Conservation (phyloP, 2,888 invertebrate genomes). For the Cataglyphis cursor region DNA sequence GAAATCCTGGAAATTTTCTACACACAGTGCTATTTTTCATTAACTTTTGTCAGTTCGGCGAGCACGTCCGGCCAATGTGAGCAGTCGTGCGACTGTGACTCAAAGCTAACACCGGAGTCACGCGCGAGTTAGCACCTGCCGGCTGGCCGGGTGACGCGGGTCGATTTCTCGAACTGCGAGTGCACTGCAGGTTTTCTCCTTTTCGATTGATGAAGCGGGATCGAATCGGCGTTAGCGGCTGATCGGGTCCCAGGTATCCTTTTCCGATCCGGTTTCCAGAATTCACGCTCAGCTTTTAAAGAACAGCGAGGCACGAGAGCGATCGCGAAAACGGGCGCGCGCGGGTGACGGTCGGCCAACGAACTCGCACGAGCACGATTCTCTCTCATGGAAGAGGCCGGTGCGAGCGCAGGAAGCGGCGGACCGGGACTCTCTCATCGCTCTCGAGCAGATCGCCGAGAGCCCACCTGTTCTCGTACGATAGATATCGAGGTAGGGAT, state of each 20-base stretch:
- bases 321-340: constrained; percentile 40
- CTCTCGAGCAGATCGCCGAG: constrained; percentile 49
- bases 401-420: constrained; percentile 75
- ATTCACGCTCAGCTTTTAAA: background rate
- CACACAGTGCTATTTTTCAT: constrained; percentile 19
- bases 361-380: constrained; percentile 80
- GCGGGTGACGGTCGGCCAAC: constrained; percentile 81
- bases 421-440: constrained; percentile 75
- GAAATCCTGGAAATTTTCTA: background rate
- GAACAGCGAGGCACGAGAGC: constrained; percentile 6
- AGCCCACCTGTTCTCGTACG: constrained; percentile 73
- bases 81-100: constrained; percentile 52
- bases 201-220: background rate
- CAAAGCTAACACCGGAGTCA: constrained; percentile 73
- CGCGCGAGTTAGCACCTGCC: constrained; percentile 75
- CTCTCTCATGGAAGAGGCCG: constrained; percentile 47
- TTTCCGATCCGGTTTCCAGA: constrained; percentile 8
- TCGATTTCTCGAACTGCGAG: constrained; percentile 44
- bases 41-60: constrained; percentile 12
- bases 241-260: background rate
- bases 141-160: constrained; percentile 38
- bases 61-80: constrained; percentile 41
- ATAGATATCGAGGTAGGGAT: constrained; percentile 69
- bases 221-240: background rate
- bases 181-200: constrained; percentile 2